Evolutionary conservation across 2,797 vertebrate genomes (phyloP).

Genomic region (Caiman crocodilus): DNA sequence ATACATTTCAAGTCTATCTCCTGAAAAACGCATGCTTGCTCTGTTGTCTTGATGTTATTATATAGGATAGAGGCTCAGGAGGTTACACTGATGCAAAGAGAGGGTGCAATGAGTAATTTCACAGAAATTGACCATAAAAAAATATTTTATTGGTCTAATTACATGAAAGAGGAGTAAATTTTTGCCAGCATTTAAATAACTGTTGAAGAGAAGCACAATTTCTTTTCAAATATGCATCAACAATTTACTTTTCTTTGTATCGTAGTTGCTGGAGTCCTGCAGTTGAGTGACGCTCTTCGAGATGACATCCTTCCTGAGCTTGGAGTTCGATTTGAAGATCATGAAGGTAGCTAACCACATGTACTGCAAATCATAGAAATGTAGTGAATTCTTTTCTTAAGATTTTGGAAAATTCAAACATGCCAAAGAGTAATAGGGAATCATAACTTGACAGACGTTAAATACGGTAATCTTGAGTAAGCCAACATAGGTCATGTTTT

Average conservation of each 20-base stretch:
- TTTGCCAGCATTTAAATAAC: neutral
- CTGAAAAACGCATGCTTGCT: neutral
- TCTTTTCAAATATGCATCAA: neutral
- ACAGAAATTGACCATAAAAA: neutral
- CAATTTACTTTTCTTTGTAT: neutral
- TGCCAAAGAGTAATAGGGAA: neutral
- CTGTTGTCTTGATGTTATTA: neutral
- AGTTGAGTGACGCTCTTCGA: constrained; percentile 90
- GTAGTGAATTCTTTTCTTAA: neutral
- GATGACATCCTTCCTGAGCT: constrained; percentile 93
- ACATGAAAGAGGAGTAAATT: neutral
- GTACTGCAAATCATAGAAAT: neutral
- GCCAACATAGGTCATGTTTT: neutral
- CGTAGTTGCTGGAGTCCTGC: constrained; percentile 89
- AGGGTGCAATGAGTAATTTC: neutral
- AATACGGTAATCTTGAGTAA: neutral
- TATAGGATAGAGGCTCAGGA: neutral
- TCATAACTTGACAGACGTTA: neutral
- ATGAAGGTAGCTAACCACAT: constrained; percentile 87
- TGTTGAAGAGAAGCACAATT: neutral
- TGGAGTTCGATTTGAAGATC: constrained; percentile 95
- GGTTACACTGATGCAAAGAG: neutral
- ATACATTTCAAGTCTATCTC: neutral
- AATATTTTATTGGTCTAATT: neutral
- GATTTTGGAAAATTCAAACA: neutral